phyloP scores from a whole-genome alignment of 2,797 vertebrate species.

The Gallinago stenura region DNA sequence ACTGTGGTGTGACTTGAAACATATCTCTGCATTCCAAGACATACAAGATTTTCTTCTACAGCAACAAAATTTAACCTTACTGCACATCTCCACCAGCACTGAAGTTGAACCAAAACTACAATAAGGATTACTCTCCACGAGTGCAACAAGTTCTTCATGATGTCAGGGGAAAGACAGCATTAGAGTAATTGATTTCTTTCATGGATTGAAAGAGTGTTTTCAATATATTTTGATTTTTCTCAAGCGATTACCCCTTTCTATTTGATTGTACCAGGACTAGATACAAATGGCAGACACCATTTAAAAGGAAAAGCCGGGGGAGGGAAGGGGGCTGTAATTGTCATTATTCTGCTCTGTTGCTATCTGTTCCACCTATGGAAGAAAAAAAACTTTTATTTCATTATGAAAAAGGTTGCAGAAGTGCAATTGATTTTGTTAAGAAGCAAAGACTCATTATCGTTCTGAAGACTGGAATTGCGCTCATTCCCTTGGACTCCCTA shows the following conservation, averaged over 20 bases:
- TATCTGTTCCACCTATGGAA: constrained; percentile 32
- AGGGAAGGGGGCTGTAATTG: not conserved
- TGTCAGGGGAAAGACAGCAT: not conserved
- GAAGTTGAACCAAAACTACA: not conserved
- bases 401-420: constrained; percentile 60
- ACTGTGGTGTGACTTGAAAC: accelerated
- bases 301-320: not conserved
- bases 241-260: not conserved
- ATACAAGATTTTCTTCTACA: not conserved
- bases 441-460: constrained; percentile 41
- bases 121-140: not conserved
- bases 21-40: not conserved
- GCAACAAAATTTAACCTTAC: not conserved
- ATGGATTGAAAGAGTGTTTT: constrained; percentile 24
- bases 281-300: not conserved
- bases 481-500: constrained; percentile 20
- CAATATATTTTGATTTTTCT: constrained; percentile 53
- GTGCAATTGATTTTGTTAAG: constrained; percentile 53
- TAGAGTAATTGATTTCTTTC: constrained; percentile 30
- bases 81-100: not conserved
- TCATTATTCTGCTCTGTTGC: constrained; percentile 35
- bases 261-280: constrained; percentile 36
- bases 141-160: not conserved
- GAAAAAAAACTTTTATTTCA: constrained; percentile 45
- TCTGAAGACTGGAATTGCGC: constrained; percentile 24